Evolutionary conservation across 1,140 invertebrate species (phyloP), one percentile per base, ranked within the genome.

Genomic region (Reticulitermes speratus): DNA sequence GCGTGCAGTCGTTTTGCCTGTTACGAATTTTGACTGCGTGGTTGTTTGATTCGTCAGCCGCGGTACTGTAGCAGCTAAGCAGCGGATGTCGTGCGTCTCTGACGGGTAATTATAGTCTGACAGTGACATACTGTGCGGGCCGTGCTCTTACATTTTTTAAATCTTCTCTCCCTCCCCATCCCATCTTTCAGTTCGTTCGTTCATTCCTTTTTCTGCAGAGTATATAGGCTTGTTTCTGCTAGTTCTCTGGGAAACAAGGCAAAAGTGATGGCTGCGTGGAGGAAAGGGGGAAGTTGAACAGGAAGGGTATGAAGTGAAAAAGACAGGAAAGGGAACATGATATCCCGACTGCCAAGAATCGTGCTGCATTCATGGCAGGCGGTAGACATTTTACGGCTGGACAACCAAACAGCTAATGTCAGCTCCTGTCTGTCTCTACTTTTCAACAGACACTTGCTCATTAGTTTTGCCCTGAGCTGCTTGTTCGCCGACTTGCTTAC

Each of bases 51-150:
- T 55, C 52, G 52, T 55, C 16, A 19, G 52, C 14, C 52, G 52
- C 52, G 52, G 52, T 21, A 55, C 19, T 16, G 52, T 14, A 55
- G 52, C 0, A 55, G 52, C 52, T 55, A 52, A 25, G 32, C 83
- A 32, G n/a, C 83, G 5, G 83, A 84, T 90, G 89, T 90, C 89
- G 89, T 86, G 86, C 19, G 86, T 87, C 87, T 88, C 87, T 90
- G 89, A 90, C 89, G 89, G 89, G 89, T 90, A 90, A 90, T 90
- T 90, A 90, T 89, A 89, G 89, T 87, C 87, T 89, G 89, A 90
- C 89, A 90, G 89, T 90, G 89, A 90, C 89, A 90, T 89, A 90
- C 89, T 89, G 89, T 89, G 89, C 89, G 88, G 88, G 87, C 88
- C 86, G 87, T 87, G 55, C 86, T 89, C 87, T 88, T 89, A 88